These are phyloP conservation scores for Peromyscus melanophrys DNA, from an alignment of 2,797 vertebrate genomes.

Conservation along the genomic window DNA sequence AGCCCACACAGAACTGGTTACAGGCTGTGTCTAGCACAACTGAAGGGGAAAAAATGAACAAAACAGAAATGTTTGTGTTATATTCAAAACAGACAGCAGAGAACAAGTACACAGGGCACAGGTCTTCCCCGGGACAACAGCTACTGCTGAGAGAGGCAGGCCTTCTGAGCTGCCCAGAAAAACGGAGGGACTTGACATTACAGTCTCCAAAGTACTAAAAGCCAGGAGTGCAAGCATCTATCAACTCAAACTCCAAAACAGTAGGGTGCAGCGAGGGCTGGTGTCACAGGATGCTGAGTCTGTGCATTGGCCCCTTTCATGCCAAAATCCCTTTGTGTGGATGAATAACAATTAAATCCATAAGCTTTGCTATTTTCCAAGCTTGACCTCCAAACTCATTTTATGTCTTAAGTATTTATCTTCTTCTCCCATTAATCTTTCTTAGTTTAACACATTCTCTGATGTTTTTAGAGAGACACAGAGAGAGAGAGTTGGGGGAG, in stretches of 20 bases:
- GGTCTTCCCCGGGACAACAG: slow-evolving; percentile 31
- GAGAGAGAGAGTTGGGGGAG: no score
- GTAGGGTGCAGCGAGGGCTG: slow-evolving; percentile 84
- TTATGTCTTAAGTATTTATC: slow-evolving; percentile 72
- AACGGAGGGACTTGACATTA: neutral
- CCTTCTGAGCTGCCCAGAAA: neutral
- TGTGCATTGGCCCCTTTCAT: slow-evolving; percentile 86
- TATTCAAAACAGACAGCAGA: slow-evolving; percentile 71
- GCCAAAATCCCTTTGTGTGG: slow-evolving; percentile 88
- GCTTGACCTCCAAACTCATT: slow-evolving; percentile 87
- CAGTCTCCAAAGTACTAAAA: neutral
- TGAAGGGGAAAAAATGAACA: neutral
- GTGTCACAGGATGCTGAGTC: slow-evolving; percentile 83
- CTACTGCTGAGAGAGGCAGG: neutral
- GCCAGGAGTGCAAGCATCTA: slow-evolving; percentile 80
- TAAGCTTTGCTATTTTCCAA: slow-evolving; percentile 89
- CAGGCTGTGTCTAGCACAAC: slow-evolving; percentile 71
- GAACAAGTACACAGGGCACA: neutral
- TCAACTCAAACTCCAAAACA: slow-evolving; percentile 87
- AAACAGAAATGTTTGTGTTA: slow-evolving; percentile 69
- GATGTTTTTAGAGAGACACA: slow-evolving; percentile 59
- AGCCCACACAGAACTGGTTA: slow-evolving; percentile 25
- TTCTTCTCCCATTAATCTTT: slow-evolving; percentile 78
- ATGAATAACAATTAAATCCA: slow-evolving; percentile 89
- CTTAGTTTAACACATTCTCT: slow-evolving; percentile 77